phyloP scores from a whole-genome alignment of 2,113 vertebrate species.

The Pseudorectes ferrugineus region DNA sequence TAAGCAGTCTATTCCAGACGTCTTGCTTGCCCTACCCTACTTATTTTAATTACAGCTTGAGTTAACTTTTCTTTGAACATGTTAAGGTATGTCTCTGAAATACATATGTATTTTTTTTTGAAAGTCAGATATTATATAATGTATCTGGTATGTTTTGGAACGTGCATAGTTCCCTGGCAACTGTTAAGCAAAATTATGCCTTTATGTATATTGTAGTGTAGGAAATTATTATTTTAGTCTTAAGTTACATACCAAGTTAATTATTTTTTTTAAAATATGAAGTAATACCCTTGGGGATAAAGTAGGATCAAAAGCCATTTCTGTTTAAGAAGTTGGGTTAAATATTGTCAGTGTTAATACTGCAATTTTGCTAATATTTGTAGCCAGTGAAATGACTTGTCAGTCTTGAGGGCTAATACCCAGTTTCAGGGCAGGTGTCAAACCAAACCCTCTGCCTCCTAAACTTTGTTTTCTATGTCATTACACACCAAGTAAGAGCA shows the following conservation, averaged over 20 bases:
- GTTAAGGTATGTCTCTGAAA: slow-evolving; percentile 64
- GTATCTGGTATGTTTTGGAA: slow-evolving; percentile 58
- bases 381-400: background rate
- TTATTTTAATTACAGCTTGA: slow-evolving; percentile 66
- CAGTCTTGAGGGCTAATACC: background rate
- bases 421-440: background rate
- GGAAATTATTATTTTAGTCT: slow-evolving; percentile 71
- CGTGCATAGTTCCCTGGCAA: slow-evolving; percentile 46
- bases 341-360: background rate
- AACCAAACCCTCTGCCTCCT: background rate
- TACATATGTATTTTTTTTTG: slow-evolving; percentile 6
- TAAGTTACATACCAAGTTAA: slow-evolving; percentile 2
- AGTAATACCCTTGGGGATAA: slow-evolving; percentile 26
- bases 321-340: slow-evolving; percentile 41
- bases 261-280: background rate
- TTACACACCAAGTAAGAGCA: background rate
- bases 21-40: slow-evolving; percentile 4
- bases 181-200: slow-evolving; percentile 51
- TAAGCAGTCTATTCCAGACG: background rate
- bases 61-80: slow-evolving; percentile 67
- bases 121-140: slow-evolving; percentile 50
- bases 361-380: slow-evolving; percentile 6
- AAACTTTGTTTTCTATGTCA: background rate
- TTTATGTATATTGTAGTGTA: slow-evolving; percentile 49
- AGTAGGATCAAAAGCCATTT: slow-evolving; percentile 63